Base-by-base conservation (phyloP, 2,888 invertebrate species). In the Orthosia cruda region DNA sequence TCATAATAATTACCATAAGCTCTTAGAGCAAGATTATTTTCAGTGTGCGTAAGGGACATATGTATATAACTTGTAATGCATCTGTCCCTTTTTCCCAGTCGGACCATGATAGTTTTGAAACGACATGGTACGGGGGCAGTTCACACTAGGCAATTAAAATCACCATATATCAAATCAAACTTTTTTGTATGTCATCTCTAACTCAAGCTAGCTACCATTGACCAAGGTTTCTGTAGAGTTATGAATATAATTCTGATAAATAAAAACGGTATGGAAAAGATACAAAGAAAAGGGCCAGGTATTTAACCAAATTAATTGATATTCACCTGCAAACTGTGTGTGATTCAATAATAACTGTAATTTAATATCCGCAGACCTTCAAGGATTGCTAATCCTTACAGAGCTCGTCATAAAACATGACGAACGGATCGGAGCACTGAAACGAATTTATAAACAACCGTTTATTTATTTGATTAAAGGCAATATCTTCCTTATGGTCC, bases 401-500 rank as follows among this genome's bases (percentile, higher is more conserved):
- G 64, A 47, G 55, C 32, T 64, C 45, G 50, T 80, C 74, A 68
- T 71, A 71, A 81, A 58, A 81, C 18, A 63, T 52, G 62, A 74
- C 40, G 47, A 80, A 74, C 54, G n/a, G 55, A 40, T 63, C 3
- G 45, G 65, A 16, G 47, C 23, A 62, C 54, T 66, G 50, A 75
- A 71, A 59, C 71, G 73, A 70, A 76, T 84, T 83, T 76, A 80
- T 81, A 81, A 73, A 61, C 57, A 57, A 55, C 64, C 45, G 26
- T 32, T 70, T 40, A 68, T 68, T 74, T 81, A 64, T 71, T 66
- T 80, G 64, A 66, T 40, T 80, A 84, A 71, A 49, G 54, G 75
- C 58, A 68, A 68, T 52, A 54, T 66, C 58, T 85, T 74, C 68
- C 64, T 82, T 83, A 81, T 68, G 65, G 40, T 71, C 16, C 23